Evolutionary conservation across 2,113 vertebrate genomes (phyloP).

Genomic region (Aptenodytes patagonicus): DNA sequence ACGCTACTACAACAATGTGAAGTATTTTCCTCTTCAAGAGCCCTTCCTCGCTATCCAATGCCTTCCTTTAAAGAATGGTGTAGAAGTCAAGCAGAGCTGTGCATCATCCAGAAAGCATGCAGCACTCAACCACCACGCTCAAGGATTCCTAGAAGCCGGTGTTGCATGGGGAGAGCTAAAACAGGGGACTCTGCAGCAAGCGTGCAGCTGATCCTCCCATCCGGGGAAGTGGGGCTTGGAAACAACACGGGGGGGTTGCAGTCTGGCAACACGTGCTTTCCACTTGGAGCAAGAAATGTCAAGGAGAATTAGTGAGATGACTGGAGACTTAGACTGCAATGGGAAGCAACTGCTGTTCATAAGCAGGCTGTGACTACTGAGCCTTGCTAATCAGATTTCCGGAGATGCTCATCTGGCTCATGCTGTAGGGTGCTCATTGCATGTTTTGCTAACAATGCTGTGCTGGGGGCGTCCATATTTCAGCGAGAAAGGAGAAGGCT

Average conservation of each 20-base stretch:
- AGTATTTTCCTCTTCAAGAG: slow-evolving; percentile 7
- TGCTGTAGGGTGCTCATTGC: neutral
- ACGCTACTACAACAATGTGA: neutral
- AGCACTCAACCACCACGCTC: neutral
- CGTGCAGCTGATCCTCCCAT: neutral
- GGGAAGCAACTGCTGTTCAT: neutral
- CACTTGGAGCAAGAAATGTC: neutral
- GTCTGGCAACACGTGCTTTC: rapidly evolving
- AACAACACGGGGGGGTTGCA: neutral
- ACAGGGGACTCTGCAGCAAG: neutral
- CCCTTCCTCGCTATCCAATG: neutral
- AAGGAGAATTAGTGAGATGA: neutral
- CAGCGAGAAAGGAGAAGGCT: neutral
- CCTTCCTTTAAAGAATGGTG: neutral
- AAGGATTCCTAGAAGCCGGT: neutral
- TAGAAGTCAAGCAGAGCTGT: neutral
- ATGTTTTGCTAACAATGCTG: neutral
- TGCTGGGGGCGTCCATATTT: neutral
- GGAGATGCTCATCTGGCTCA: neutral
- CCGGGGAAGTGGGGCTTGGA: rapidly evolving
- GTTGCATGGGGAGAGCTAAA: neutral
- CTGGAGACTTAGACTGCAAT: neutral
- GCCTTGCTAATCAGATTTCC: neutral
- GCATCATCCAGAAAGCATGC: neutral
- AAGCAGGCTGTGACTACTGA: neutral